Evolutionary conservation across 1,140 invertebrate genomes (phyloP).

Genomic region (Lepidurus couesii): DNA sequence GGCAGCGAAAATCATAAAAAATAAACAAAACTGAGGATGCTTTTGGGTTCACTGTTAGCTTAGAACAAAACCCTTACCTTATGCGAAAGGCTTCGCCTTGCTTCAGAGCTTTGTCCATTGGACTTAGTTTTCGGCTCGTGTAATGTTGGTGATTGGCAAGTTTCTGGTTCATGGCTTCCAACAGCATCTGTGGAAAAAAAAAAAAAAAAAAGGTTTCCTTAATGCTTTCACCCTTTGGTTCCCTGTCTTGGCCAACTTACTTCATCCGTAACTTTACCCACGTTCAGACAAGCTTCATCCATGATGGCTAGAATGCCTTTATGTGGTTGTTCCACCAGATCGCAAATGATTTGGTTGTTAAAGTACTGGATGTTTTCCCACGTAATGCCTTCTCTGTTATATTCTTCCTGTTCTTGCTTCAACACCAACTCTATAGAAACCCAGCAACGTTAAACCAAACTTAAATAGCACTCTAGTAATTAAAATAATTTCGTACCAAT

Average conservation of each 20-base stretch:
- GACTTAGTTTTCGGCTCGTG: constrained; percentile 73
- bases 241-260: constrained; percentile 42
- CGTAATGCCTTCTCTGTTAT: constrained; percentile 81
- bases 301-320: constrained; percentile 87
- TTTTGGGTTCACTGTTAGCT: neutral
- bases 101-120: constrained; percentile 69
- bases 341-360: constrained; percentile 73
- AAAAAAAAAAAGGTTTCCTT: constrained; percentile 37
- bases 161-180: constrained; percentile 90
- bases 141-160: constrained; percentile 82
- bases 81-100: constrained; percentile 80
- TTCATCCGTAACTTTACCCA: constrained; percentile 85
- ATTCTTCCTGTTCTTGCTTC: constrained; percentile 95
- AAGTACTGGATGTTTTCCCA: constrained; percentile 89
- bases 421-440: constrained; percentile 72
- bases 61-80: constrained; percentile 47
- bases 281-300: constrained; percentile 90
- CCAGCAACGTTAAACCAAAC: neutral
- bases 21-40: neutral
- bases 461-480: neutral
- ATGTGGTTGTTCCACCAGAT: constrained; percentile 81
- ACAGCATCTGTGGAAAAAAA: constrained; percentile 56
- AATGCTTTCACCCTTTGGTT: constrained; percentile 23
- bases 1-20: neutral
- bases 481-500: constrained; percentile 61